Percentiles rank a stretch among this genome's conserved stretches.
Evolutionary conservation across 2,113 vertebrate species (phyloP).

Genomic region (Chaetorhynchus papuensis): DNA sequence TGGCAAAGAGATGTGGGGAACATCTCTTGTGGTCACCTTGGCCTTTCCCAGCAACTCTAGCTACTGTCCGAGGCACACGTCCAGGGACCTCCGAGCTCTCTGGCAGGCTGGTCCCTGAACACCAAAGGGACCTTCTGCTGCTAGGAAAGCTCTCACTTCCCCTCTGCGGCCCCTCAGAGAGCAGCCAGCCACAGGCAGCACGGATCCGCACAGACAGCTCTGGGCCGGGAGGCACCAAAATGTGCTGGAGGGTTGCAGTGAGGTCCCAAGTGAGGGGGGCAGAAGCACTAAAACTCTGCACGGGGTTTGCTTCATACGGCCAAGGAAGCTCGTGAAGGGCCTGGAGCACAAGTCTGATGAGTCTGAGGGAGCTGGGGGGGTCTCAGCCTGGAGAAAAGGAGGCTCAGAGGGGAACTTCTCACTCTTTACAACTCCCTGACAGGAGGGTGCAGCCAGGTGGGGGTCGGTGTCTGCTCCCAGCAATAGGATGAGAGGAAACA

Average conservation of each 20-base stretch:
- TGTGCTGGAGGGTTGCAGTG: not conserved
- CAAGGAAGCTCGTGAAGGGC: not conserved
- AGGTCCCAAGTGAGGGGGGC: not conserved
- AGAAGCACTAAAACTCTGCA: not conserved
- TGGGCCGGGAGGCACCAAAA: not conserved
- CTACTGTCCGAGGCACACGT: not conserved
- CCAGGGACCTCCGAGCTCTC: not conserved
- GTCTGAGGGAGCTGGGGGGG: not conserved
- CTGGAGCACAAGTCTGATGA: not conserved
- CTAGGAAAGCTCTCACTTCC: not conserved
- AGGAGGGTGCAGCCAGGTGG: not conserved
- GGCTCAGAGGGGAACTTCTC: not conserved
- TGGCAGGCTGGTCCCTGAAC: not conserved
- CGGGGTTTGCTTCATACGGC: rapidly evolving
- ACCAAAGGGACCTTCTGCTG: not conserved
- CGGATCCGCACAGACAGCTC: not conserved
- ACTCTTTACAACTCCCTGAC: not conserved
- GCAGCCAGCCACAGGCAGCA: not conserved
- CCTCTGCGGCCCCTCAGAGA: not conserved
- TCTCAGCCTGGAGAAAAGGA: not conserved
- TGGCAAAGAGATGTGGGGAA: not conserved
- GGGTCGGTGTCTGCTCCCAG: rapidly evolving
- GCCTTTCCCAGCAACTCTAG: not conserved
- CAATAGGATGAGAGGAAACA: rapidly evolving
- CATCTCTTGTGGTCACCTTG: not conserved